phyloP scores from a whole-genome alignment of 2,888 invertebrate species.

The Oscheius myriophilus region DNA sequence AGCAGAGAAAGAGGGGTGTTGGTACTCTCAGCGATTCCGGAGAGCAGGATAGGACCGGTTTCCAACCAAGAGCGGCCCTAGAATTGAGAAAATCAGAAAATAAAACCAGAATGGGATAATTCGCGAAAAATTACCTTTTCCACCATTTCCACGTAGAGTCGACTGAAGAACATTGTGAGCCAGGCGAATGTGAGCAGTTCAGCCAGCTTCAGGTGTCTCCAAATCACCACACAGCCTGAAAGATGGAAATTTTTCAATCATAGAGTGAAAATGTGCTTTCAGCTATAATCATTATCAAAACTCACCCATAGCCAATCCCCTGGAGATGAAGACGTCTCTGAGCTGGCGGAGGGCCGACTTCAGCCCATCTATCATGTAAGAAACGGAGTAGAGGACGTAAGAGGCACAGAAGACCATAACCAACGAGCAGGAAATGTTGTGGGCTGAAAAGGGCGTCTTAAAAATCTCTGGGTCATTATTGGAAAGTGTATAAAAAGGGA shows the following conservation, averaged over 20 bases:
- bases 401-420: conserved; percentile 72
- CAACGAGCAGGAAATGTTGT: conserved; percentile 73
- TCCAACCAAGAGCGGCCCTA: conserved; percentile 53
- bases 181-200: conserved; percentile 75
- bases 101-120: conserved; percentile 10
- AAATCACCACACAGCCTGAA: conserved; percentile 64
- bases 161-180: conserved; percentile 73
- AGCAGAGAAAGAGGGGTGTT: conserved; percentile 74
- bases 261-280: neutral
- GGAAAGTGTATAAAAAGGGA: too few relatives aligned
- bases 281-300: neutral
- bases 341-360: conserved; percentile 50
- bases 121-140: conserved; percentile 58
- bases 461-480: too few relatives aligned
- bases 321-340: conserved; percentile 69
- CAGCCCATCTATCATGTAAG: conserved; percentile 70
- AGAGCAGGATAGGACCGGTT: conserved; percentile 51
- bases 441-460: conserved; percentile 63
- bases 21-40: conserved; percentile 62
- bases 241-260: neutral
- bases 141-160: conserved; percentile 71
- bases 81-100: too few relatives aligned
- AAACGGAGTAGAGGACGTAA: conserved; percentile 72
- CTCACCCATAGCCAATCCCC: conserved; percentile 68
- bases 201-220: conserved; percentile 73